A percentile compares a stretch with the other conserved stretches of the same genome.
These are phyloP conservation scores for Lypha dubia DNA, from an alignment of 2,888 invertebrate genomes.

Conservation along the genomic window DNA sequence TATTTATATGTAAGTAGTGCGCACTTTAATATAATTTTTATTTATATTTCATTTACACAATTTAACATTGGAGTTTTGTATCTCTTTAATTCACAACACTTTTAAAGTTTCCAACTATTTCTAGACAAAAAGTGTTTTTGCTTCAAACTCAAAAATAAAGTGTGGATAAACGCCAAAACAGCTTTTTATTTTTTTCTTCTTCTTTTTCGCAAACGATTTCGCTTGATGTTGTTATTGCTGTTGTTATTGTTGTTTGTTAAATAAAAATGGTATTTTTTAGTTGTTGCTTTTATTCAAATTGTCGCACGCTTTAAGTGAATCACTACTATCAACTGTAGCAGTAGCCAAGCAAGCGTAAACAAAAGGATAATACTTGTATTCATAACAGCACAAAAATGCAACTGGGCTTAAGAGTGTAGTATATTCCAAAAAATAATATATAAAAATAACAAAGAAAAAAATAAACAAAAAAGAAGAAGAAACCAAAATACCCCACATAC, in stretches of 20 bases:
- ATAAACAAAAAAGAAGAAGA: too few relatives aligned
- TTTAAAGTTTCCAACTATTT: constrained; percentile 57
- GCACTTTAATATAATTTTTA: not conserved
- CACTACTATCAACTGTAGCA: constrained; percentile 64
- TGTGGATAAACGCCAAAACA: constrained; percentile 59
- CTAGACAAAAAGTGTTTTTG: not conserved
- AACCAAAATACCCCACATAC: constrained; percentile 9
- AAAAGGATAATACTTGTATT: constrained; percentile 73
- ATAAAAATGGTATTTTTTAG: constrained; percentile 48
- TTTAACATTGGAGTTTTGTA: constrained; percentile 21
- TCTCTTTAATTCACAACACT: constrained; percentile 1
- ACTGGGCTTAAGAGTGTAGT: constrained; percentile 66
- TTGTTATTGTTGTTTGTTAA: constrained; percentile 47
- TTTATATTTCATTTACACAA: constrained; percentile 4
- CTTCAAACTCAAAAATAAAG: constrained; percentile 42
- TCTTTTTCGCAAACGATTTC: not conserved
- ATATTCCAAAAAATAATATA: constrained; percentile 7
- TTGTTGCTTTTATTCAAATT: constrained; percentile 62
- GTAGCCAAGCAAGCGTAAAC: constrained; percentile 70
- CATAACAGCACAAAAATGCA: constrained; percentile 70
- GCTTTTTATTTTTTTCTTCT: constrained; percentile 14
- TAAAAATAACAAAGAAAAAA: not conserved
- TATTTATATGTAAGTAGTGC: not conserved
- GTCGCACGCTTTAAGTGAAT: constrained; percentile 71
- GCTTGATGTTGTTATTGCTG: constrained; percentile 13